Evolutionary conservation across 2,888 invertebrate species (phyloP).

Genomic region (Myopa testacea): DNA sequence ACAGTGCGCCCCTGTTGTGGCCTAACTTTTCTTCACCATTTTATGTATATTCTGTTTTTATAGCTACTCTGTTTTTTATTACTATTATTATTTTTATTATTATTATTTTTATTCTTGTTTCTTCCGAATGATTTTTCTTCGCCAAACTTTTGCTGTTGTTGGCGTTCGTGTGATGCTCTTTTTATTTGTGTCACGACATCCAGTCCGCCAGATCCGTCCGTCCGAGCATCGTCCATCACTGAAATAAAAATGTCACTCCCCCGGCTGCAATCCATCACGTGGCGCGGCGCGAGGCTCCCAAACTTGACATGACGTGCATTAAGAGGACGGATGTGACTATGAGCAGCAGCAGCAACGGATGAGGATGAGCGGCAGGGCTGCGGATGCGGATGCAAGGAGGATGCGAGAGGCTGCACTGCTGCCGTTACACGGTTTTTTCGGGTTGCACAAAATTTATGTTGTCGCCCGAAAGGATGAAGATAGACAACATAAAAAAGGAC

Average conservation of each 20-base stretch:
- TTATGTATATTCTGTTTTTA: too few species aligned
- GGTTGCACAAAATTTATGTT: conserved; percentile 65
- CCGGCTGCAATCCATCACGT: conserved; percentile 67
- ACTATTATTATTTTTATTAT: conserved; percentile 1
- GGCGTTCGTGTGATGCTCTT: not conserved
- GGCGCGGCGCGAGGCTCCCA: conserved; percentile 45
- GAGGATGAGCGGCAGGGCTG: not conserved
- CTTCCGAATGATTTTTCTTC: conserved; percentile 12
- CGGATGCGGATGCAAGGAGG: not conserved
- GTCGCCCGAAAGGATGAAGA: conserved; percentile 49
- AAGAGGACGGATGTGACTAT: conserved; percentile 3
- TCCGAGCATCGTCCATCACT: conserved; percentile 61
- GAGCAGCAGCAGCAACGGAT: not conserved
- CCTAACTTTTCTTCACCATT: too few species aligned
- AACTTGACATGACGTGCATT: conserved; percentile 32
- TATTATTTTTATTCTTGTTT: not conserved
- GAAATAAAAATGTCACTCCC: conserved; percentile 68
- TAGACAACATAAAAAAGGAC: not conserved
- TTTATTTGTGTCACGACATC: conserved; percentile 28
- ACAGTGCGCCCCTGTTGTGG: too few species aligned
- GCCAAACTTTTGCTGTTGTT: conserved; percentile 8
- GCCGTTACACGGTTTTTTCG: conserved; percentile 44
- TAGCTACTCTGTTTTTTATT: not conserved
- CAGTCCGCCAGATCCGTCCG: conserved; percentile 11
- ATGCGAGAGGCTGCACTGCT: conserved; percentile 14